Conservation (phyloP, 2,113 vertebrate genomes). For the Hippocampus zosterae region DNA sequence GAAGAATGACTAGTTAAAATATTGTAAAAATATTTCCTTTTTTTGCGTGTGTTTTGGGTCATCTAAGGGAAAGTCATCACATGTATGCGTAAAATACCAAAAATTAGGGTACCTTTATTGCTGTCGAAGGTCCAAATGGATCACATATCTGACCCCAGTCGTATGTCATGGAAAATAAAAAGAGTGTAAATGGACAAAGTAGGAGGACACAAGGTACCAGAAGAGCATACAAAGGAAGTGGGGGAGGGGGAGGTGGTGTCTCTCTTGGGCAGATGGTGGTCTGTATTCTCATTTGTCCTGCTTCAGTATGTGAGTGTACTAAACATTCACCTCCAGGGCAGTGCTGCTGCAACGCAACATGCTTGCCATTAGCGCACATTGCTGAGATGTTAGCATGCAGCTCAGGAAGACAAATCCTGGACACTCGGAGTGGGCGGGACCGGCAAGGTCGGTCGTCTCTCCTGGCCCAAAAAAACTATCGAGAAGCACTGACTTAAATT, state of each 20-base stretch:
- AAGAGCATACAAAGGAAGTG: constrained; percentile 48
- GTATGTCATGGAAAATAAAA: background rate
- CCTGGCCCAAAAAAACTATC: too few relatives aligned
- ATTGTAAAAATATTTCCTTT: too few relatives aligned
- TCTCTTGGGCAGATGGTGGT: constrained; percentile 67
- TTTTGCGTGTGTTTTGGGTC: too few relatives aligned
- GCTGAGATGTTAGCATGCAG: background rate
- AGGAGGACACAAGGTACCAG: constrained; percentile 32
- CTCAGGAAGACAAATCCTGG: too few relatives aligned
- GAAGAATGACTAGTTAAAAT: too few relatives aligned
- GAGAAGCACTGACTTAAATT: background rate
- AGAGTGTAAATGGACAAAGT: constrained; percentile 14
- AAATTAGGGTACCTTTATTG: too few relatives aligned
- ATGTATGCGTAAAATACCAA: too few relatives aligned
- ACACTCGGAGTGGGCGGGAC: too few relatives aligned
- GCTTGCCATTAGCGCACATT: constrained; percentile 56
- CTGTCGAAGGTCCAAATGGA: too few relatives aligned
- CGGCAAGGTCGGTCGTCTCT: too few relatives aligned
- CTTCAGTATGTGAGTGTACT: constrained; percentile 55
- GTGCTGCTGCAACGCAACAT: constrained; percentile 58
- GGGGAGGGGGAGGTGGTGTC: constrained; percentile 61
- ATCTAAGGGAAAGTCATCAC: too few relatives aligned
- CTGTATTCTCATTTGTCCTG: constrained; percentile 74
- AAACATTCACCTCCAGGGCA: constrained; percentile 66
- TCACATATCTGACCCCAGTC: background rate